phyloP scores from a whole-genome alignment of 2,113 vertebrate species.

The Sterrhoptilus dennistouni region DNA sequence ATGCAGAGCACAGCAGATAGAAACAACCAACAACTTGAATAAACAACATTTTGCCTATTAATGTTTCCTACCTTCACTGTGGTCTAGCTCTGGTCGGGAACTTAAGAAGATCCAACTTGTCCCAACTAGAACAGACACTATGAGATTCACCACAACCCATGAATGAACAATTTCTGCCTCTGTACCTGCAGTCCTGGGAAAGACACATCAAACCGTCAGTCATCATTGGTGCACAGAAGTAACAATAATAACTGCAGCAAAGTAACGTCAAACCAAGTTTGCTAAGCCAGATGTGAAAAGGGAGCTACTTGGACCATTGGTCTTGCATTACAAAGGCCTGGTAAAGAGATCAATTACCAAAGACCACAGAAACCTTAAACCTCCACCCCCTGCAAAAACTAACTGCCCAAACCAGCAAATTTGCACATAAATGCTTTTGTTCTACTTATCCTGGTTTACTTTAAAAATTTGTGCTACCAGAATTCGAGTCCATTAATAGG shows the following conservation, averaged over 20 bases:
- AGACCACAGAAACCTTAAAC: background rate
- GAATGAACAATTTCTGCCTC: constrained; percentile 86
- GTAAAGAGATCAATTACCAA: background rate
- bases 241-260: background rate
- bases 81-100: constrained; percentile 84
- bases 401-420: background rate
- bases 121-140: constrained; percentile 88
- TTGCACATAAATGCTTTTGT: background rate
- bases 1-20: background rate
- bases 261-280: background rate
- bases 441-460: background rate
- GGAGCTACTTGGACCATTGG: background rate
- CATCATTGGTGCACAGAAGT: background rate
- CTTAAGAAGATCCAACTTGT: constrained; percentile 90
- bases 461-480: background rate
- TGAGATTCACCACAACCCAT: constrained; percentile 91
- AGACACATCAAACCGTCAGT: background rate
- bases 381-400: background rate
- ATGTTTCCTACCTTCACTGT: constrained; percentile 83
- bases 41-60: background rate
- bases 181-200: constrained; percentile 77
- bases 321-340: background rate
- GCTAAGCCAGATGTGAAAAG: background rate
- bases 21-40: background rate
- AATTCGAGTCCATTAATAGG: background rate